Percentiles rank a stretch among this genome's conserved stretches.
Conservation (phyloP, 2,797 vertebrate species). For the Hemibagrus guttatus region DNA sequence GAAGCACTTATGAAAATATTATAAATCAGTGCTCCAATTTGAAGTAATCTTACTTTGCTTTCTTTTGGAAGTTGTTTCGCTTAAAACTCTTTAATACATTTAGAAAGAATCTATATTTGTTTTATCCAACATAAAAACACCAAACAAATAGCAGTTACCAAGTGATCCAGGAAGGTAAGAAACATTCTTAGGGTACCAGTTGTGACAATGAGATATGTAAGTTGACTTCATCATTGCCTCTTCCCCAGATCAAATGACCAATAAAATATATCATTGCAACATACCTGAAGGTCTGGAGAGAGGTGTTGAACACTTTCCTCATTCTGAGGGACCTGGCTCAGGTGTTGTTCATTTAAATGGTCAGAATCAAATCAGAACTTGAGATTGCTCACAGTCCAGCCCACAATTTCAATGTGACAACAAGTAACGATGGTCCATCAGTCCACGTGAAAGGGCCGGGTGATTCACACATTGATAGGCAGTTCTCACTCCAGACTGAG, state of each 20-base stretch:
- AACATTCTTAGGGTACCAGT: not conserved
- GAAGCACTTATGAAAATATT: not conserved
- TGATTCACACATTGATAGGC: not conserved
- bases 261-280: no score
- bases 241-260: no score
- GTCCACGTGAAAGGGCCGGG: not conserved
- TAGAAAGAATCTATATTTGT: no score
- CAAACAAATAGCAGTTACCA: not conserved
- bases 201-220: not conserved
- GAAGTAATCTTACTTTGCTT: not conserved
- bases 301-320: not conserved
- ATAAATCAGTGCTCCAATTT: not conserved
- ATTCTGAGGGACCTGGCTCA: not conserved
- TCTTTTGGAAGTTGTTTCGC: not conserved
- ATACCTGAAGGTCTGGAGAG: no score
- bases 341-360: not conserved
- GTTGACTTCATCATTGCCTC: no score
- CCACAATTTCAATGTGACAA: not conserved
- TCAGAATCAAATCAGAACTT: not conserved
- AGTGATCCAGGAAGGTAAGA: not conserved
- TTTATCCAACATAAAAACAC: not conserved
- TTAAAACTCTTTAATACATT: not conserved
- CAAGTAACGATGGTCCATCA: not conserved
- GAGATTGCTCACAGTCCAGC: constrained; percentile 3
- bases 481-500: not conserved